Evolutionary conservation across 2,113 vertebrate genomes (phyloP).

Genomic region (Butastur rufipennis): DNA sequence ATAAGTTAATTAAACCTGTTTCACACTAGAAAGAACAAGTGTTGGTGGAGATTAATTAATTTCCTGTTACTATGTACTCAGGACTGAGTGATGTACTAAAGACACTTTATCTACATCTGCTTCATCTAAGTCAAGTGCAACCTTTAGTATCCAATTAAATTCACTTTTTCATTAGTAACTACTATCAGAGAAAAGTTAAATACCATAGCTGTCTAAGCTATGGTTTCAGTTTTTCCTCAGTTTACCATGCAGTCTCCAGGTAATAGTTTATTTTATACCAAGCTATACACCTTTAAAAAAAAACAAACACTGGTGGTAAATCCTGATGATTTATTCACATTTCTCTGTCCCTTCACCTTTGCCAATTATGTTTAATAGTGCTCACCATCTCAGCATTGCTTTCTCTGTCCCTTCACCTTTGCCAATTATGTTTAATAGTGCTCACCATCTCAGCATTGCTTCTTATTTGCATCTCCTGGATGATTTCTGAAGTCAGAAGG

Average conservation of each 20-base stretch:
- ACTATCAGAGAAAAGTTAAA: background rate
- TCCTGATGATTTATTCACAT: background rate
- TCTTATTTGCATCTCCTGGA: background rate
- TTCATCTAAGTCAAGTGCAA: conserved; percentile 37
- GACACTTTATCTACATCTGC: background rate
- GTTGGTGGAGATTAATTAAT: conserved; percentile 42
- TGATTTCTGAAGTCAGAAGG: background rate
- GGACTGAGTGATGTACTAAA: background rate
- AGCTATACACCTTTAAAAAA: background rate
- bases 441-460: background rate
- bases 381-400: background rate
- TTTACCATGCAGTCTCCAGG: background rate
- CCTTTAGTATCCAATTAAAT: background rate
- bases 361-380: background rate
- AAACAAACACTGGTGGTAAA: background rate
- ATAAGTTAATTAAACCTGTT: conserved; percentile 21
- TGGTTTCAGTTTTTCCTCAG: background rate
- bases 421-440: background rate
- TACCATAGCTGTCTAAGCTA: background rate
- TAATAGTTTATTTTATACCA: background rate
- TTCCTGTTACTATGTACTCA: background rate
- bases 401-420: background rate
- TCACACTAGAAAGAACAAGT: conserved; percentile 14
- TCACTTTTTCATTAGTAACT: background rate
- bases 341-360: background rate